phyloP scores from a whole-genome alignment of 2,113 vertebrate species.

The Scomber scombrus region DNA sequence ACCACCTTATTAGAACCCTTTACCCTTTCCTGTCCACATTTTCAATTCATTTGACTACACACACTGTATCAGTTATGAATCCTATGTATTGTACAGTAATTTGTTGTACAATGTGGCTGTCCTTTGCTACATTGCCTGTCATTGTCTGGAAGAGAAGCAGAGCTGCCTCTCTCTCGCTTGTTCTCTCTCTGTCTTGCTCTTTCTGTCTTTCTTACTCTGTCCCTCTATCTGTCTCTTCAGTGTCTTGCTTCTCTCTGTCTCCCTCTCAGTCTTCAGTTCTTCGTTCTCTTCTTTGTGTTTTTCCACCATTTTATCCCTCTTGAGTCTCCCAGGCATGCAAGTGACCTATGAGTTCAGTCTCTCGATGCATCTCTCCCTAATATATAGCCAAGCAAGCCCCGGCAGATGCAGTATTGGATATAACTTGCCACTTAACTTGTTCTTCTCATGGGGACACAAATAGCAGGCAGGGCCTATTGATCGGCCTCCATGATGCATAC shows the following conservation, averaged over 20 bases:
- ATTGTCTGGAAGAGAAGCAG: conserved; percentile 85
- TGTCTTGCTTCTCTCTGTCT: conserved; percentile 68
- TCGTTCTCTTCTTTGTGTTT: conserved; percentile 82
- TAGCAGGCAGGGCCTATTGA: conserved; percentile 67
- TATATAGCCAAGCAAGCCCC: conserved; percentile 50
- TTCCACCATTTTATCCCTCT: conserved; percentile 80
- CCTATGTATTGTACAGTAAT: conserved; percentile 83
- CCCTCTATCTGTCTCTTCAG: conserved; percentile 56
- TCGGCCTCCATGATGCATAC: conserved; percentile 60
- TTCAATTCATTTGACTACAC: conserved; percentile 76
- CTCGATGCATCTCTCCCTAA: conserved; percentile 66
- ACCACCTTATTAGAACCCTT: conserved; percentile 69
- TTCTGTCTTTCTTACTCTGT: conserved; percentile 38
- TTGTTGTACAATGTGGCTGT: conserved; percentile 84
- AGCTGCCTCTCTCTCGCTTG: conserved; percentile 70
- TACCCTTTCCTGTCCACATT: conserved; percentile 76
- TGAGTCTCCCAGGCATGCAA: conserved; percentile 84
- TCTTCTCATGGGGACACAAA: conserved; percentile 66
- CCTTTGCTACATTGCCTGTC: conserved; percentile 83
- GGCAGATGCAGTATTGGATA: conserved; percentile 68
- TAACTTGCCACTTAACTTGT: conserved; percentile 68
- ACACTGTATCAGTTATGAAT: conserved; percentile 81
- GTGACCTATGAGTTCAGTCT: conserved; percentile 82
- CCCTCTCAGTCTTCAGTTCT: conserved; percentile 71
- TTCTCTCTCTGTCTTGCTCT: conserved; percentile 47